Base-by-base conservation (phyloP, 2,113 vertebrate genomes). In the Dunckerocampus dactyliophorus region DNA sequence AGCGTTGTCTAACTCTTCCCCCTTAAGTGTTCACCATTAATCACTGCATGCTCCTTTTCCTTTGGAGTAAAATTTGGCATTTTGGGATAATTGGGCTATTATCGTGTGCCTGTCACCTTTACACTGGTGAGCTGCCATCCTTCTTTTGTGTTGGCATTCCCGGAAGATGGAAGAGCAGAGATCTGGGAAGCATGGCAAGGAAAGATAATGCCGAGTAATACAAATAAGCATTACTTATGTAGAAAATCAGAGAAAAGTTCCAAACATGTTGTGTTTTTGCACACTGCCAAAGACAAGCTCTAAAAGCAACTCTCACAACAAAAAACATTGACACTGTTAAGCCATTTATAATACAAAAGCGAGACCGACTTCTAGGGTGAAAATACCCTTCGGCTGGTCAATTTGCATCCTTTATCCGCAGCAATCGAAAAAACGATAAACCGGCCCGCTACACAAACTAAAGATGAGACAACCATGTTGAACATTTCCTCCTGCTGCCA, bases 21-120 rank as follows among this genome's bases (percentile, higher is more conserved):
- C 92, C 93, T 92, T 95, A 97, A 98, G 94, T 94, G 92, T 94
- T 95, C 92, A 92, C 92, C 92, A 96, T 98, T 96, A 95, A 98
- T 98, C 94, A 96, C 92, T 89, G 78, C 82, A 84, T 78, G 88
- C 93, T 92, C 90, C 91, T 95, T 94, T 94, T 96, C 93, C 94
- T 95, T 96, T 94, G 93, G 93, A 94, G 93, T 92, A 88, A 96
- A 94, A 94, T 95, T 94, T 95, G 92, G 93, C 92, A 93, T 95
- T 97, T 97, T 95, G 93, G 93, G 94, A 96, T 95, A 95, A 88
- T 88, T 93, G 92, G 93, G 90, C 93, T 92, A 95, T 96, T 94
- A 95, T 95, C 91, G 90, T 89, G 92, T 90, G 91, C 93, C 93
- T 94, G 91, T 90, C 92, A 94, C 93, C 95, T 93, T 90, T 92